Conservation (phyloP, 2,113 vertebrate species). For the Pelobates fuscus region DNA sequence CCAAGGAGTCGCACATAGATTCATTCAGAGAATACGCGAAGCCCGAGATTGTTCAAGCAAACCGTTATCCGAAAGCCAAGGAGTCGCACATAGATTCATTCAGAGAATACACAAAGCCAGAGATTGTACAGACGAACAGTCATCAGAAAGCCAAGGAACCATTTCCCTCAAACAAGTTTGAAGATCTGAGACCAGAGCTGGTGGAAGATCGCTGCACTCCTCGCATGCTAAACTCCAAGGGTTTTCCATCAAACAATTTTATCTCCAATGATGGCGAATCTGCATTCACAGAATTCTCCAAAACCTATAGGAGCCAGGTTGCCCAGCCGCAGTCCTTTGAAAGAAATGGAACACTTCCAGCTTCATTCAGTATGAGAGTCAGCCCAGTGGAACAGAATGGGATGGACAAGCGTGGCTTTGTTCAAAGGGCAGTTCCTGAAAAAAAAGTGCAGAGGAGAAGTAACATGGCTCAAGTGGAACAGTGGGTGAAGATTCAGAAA, state of each 20-base stretch:
- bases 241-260: constrained; percentile 68
- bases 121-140: constrained; percentile 60
- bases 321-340: constrained; percentile 68
- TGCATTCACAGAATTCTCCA: constrained; percentile 69
- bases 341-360: constrained; percentile 75
- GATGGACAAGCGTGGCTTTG: constrained; percentile 73
- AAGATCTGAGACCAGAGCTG: constrained; percentile 66
- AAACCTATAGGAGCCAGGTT: constrained; percentile 64
- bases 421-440: constrained; percentile 71
- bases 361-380: constrained; percentile 58
- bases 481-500: constrained; percentile 94
- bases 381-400: constrained; percentile 83
- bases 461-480: constrained; percentile 86
- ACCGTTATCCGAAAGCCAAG: constrained; percentile 63
- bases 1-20: constrained; percentile 72
- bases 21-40: constrained; percentile 68
- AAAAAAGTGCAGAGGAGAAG: constrained; percentile 90
- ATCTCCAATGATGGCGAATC: constrained; percentile 67
- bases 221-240: constrained; percentile 73
- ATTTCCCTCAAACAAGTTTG: neutral
- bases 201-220: constrained; percentile 65
- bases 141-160: neutral
- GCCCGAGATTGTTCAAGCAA: constrained; percentile 64
- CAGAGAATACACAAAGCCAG: constrained; percentile 69
- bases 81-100: constrained; percentile 73